Evolutionary conservation across 2,888 invertebrate species (phyloP).

Genomic region (Leucoma salicis): DNA sequence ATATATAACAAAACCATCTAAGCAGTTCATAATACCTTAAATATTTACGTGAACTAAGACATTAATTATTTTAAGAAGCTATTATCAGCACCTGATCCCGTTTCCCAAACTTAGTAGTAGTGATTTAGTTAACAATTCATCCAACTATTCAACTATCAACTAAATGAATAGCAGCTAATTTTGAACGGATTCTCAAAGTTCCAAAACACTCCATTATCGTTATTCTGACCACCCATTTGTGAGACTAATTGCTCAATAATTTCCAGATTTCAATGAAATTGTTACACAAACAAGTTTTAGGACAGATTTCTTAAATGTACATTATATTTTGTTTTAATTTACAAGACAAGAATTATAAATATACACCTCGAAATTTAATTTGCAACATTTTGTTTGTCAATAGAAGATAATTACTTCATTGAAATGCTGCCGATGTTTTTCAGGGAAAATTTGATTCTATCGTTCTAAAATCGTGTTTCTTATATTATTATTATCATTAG

Average conservation of each 20-base stretch:
- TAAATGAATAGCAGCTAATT: constrained; percentile 17
- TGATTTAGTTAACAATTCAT: constrained; percentile 31
- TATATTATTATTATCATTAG: not conserved
- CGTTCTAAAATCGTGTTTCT: too few relatives aligned
- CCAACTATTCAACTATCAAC: constrained; percentile 25
- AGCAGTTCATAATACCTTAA: not conserved
- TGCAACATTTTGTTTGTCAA: constrained; percentile 4
- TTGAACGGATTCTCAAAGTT: constrained; percentile 13
- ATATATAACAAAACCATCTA: too few relatives aligned
- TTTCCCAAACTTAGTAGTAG: constrained; percentile 21
- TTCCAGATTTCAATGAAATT: constrained; percentile 23
- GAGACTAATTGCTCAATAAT: constrained; percentile 32
- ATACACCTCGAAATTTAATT: not conserved
- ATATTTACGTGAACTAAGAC: not conserved
- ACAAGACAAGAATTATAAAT: too few relatives aligned
- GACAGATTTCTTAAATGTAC: not conserved
- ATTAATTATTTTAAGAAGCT: constrained; percentile 12
- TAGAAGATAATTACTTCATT: not conserved
- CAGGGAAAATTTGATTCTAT: not conserved
- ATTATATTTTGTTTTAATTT: not conserved
- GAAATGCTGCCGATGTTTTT: not conserved
- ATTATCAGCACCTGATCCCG: constrained; percentile 27
- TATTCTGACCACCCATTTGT: constrained; percentile 5
- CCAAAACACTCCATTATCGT: constrained; percentile 26
- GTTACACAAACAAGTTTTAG: constrained; percentile 14